Base-by-base conservation (phyloP, 2,888 invertebrate species). In the Hybos culiciformis region DNA sequence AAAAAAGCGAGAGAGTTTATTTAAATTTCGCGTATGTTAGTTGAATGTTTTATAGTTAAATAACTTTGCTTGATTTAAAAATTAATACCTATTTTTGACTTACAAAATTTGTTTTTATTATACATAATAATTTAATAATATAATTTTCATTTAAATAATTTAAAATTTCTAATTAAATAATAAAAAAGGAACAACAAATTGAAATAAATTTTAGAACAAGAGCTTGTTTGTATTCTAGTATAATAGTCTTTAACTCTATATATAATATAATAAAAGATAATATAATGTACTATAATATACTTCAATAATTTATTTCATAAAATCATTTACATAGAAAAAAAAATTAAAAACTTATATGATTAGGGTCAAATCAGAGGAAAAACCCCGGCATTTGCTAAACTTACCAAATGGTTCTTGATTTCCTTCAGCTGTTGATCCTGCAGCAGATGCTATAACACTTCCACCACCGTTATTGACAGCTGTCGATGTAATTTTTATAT, bases 321-420 rank as follows among this genome's bases (percentile, higher is more conserved):
- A 8, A 8, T 24, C 24, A 24, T 24, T 24, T 24, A 6, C 7
- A 8, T 24, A 6, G 11, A 8, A 24, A 11, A 8, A 11, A 6
- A 11, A 11, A 24, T 8, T 24, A 6, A 8, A 24, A 24, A 24
- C 24, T 24, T 6, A 24, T 8, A 11, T 6, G 8, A 14, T 32
- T 32, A 14, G 3, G 4, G 3, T 14, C 4, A 32, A 32, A 32
- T 17, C 17, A 7, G 3, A n/a, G 4, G 14, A 32, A 5, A 4
- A 32, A 24, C 7, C 24, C 7, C 24, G 7, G 9, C 8, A 17
- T 14, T n/a, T n/a, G n/a, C n/a, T 29, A 3, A 29, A 36, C 7
- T 36, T 20, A 36, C 36, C 36, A 21, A 36, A 36, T 36, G 36
- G 36, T 19, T 36, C 19, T 20, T 19, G 36, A 36, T 21, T n/a